A percentile compares a stretch with the other conserved stretches of the same genome.
These are phyloP conservation scores for Diorhabda sublineata DNA, from an alignment of 1,140 invertebrate species.

Conservation along the genomic window DNA sequence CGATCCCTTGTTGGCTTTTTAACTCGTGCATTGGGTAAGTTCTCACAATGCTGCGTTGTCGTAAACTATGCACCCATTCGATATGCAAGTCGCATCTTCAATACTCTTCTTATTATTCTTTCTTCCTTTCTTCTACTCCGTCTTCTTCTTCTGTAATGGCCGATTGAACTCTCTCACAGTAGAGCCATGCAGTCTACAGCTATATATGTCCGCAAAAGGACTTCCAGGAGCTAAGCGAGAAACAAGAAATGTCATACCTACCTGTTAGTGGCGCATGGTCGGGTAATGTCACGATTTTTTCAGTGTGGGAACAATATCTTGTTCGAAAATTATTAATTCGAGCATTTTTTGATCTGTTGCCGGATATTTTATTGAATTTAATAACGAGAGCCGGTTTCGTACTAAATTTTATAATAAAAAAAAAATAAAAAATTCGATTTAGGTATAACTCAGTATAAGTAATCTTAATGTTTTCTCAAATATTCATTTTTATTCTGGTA, in stretches of 20 bases:
- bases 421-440: too few species aligned
- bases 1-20: conserved; percentile 15
- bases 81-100: conserved; percentile 18
- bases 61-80: conserved; percentile 13
- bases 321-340: neutral
- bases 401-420: too few species aligned
- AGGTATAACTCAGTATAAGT: too few species aligned
- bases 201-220: conserved; percentile 14
- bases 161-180: conserved; percentile 19
- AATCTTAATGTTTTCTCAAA: too few species aligned
- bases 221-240: conserved; percentile 16
- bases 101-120: neutral
- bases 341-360: neutral
- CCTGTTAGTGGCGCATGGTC: conserved; percentile 10
- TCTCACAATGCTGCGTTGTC: conserved; percentile 16
- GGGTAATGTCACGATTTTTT: conserved; percentile 2
- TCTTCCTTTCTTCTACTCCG: conserved; percentile 14
- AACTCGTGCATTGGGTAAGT: conserved; percentile 14
- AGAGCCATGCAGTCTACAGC: conserved; percentile 19
- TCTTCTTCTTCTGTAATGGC: conserved; percentile 12
- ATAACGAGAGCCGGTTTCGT: too few species aligned
- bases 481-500: too few species aligned
- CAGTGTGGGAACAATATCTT: neutral
- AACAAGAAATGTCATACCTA: conserved; percentile 18
- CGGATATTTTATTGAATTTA: too few species aligned